These are phyloP conservation scores for Eulemur albifrons DNA, from an alignment of 2,797 vertebrate species.

Conservation along the genomic window DNA sequence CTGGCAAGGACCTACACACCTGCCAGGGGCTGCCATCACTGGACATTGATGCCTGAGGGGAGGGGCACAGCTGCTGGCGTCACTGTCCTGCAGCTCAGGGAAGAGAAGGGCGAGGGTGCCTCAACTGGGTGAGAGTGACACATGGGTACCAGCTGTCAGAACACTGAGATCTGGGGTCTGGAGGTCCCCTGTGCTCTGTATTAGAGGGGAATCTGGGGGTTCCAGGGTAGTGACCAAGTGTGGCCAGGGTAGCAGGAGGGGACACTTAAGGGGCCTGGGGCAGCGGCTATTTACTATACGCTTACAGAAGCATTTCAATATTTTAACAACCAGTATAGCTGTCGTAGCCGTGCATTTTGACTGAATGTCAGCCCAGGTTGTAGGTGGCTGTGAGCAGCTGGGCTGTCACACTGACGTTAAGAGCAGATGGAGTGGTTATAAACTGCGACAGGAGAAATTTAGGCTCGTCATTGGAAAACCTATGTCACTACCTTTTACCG, in stretches of 20 bases:
- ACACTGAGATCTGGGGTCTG: not conserved
- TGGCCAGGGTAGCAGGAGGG: not conserved
- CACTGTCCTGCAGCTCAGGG: not conserved
- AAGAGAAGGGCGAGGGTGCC: not conserved
- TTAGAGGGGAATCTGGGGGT: not conserved
- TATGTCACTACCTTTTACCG: not conserved
- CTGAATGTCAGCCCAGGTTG: constrained; percentile 69
- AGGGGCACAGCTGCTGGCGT: not conserved
- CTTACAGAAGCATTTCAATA: constrained; percentile 47
- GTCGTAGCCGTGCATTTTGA: not conserved
- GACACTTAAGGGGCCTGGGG: not conserved
- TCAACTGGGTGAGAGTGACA: not conserved
- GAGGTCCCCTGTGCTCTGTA: not conserved
- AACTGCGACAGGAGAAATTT: constrained; percentile 58
- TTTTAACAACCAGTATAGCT: constrained; percentile 64
- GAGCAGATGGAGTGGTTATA: constrained; percentile 70
- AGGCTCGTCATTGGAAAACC: constrained; percentile 34
- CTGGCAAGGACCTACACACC: not conserved
- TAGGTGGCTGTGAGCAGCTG: constrained; percentile 74
- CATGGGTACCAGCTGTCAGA: not conserved
- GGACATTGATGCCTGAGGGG: not conserved
- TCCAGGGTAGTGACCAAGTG: not conserved
- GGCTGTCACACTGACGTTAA: constrained; percentile 55
- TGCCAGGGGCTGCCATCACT: not conserved
- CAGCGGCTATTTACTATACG: constrained; percentile 14